phyloP scores from a whole-genome alignment of 2,888 invertebrate genomes.

The Lampropteryx suffumata region DNA sequence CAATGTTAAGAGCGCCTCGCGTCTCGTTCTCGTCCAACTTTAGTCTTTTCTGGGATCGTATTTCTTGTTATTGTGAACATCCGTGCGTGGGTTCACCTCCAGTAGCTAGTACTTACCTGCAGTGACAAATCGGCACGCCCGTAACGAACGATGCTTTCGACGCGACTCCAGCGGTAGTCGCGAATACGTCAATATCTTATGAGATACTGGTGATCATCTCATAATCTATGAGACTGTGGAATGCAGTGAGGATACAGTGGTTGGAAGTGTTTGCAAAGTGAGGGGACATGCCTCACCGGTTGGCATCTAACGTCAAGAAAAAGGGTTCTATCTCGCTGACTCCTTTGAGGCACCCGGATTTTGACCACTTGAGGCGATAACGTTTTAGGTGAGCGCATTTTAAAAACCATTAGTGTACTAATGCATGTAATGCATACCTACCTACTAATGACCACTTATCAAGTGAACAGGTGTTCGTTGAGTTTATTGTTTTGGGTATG shows the following conservation, averaged over 20 bases:
- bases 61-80: conserved; percentile 54
- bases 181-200: no score
- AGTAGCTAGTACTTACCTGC: conserved; percentile 11
- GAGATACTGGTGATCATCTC: conserved; percentile 6
- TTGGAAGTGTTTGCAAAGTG: conserved; percentile 56
- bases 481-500: conserved; percentile 25
- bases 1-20: conserved; percentile 69
- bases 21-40: conserved; percentile 42
- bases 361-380: conserved; percentile 76
- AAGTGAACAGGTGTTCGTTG: conserved; percentile 44
- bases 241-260: conserved; percentile 71
- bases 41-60: conserved; percentile 46
- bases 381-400: conserved; percentile 76
- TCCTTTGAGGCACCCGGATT: conserved; percentile 60
- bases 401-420: conserved; percentile 58
- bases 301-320: conserved; percentile 76
- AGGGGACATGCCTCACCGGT: conserved; percentile 76
- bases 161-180: conserved; percentile 29
- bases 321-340: conserved; percentile 60
- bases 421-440: conserved; percentile 51
- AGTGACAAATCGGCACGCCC: conserved; percentile 45
- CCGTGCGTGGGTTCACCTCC: conserved; percentile 58
- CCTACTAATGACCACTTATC: conserved; percentile 49
- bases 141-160: conserved; percentile 55
- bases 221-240: conserved; percentile 36